Evolutionary conservation across 2,797 vertebrate species (phyloP).

Genomic region (Tachyglossus aculeatus): DNA sequence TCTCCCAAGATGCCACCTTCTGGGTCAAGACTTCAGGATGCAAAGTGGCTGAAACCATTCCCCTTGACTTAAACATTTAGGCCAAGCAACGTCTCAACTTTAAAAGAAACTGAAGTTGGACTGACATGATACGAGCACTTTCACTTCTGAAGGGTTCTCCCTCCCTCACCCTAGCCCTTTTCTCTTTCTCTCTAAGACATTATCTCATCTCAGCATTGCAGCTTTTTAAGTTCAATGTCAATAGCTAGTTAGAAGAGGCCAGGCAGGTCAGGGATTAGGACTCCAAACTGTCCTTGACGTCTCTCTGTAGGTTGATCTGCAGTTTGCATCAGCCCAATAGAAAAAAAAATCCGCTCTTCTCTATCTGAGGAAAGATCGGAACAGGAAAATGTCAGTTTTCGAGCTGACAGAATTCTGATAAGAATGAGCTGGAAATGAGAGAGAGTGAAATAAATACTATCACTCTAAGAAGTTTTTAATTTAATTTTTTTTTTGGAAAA

Average conservation of each 20-base stretch:
- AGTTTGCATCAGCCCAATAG: conserved; percentile 70
- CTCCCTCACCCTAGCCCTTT: conserved; percentile 15
- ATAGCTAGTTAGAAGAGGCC: conserved; percentile 78
- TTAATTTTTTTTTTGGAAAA: conserved; percentile 58
- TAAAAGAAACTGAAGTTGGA: background rate
- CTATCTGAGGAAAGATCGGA: conserved; percentile 78
- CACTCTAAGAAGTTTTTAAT: conserved; percentile 54
- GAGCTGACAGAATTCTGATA: conserved; percentile 80
- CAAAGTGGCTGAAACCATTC: too few relatives aligned
- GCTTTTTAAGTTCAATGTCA: conserved; percentile 78
- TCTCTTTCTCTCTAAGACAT: conserved; percentile 54
- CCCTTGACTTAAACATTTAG: background rate
- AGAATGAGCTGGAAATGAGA: conserved; percentile 68
- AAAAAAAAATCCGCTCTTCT: conserved; percentile 64
- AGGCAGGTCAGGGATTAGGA: conserved; percentile 76
- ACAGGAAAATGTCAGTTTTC: conserved; percentile 81
- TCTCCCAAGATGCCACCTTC: background rate
- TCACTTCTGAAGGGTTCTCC: conserved; percentile 29
- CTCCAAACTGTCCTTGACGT: conserved; percentile 75
- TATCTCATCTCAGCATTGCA: conserved; percentile 71
- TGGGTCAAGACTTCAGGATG: background rate
- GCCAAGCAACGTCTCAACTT: conserved; percentile 2
- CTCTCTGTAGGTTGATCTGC: conserved; percentile 72
- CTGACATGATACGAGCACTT: background rate
- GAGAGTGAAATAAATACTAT: conserved; percentile 49